Evolutionary conservation across 2,113 vertebrate genomes (phyloP).

Genomic region (Xiphophorus hellerii): DNA sequence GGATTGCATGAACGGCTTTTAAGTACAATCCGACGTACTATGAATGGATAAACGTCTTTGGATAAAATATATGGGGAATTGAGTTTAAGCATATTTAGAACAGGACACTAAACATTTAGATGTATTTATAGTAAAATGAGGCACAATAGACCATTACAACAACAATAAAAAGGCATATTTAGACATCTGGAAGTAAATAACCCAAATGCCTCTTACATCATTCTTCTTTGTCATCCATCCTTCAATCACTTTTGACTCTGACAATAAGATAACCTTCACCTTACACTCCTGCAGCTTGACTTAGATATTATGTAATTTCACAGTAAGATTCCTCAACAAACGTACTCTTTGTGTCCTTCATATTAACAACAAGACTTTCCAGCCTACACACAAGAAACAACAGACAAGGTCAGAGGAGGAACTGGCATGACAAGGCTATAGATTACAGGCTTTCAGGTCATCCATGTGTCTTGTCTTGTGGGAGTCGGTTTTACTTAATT

Average conservation of each 20-base stretch:
- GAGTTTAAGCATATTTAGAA: not conserved
- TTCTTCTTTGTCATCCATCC: not conserved
- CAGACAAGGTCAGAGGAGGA: constrained; percentile 21
- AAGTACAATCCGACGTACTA: not conserved
- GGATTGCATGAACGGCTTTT: constrained; percentile 6
- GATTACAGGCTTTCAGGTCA: constrained; percentile 48
- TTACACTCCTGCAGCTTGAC: not conserved
- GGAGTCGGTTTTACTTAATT: constrained; percentile 17
- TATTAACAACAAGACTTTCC: constrained; percentile 5
- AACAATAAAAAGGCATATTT: not conserved
- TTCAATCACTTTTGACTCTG: not conserved
- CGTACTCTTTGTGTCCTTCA: constrained; percentile 13
- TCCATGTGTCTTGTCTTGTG: not conserved
- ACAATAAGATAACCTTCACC: not conserved
- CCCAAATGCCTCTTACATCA: not conserved
- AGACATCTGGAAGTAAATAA: not conserved
- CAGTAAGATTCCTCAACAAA: not conserved
- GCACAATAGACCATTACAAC: not conserved
- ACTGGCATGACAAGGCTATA: constrained; percentile 23
- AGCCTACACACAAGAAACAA: constrained; percentile 21
- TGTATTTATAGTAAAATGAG: not conserved
- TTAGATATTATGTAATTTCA: constrained; percentile 7
- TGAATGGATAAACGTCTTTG: not conserved
- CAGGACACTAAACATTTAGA: not conserved
- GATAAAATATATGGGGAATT: not conserved